These are phyloP conservation scores for Drosophila mercatorum DNA, from an alignment of 2,888 invertebrate species.

Conservation along the genomic window DNA sequence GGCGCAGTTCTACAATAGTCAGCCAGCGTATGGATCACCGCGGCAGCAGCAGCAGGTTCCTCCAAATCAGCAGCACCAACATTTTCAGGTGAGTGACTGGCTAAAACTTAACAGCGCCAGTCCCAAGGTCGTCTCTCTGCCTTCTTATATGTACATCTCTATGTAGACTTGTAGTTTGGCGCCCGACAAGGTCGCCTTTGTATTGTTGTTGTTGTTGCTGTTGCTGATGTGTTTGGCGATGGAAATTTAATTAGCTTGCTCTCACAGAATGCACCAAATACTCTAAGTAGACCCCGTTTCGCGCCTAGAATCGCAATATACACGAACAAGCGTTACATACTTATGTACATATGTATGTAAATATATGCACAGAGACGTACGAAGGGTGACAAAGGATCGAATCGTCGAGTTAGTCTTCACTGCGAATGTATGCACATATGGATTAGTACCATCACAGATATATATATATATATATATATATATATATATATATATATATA, in stretches of 20 bases:
- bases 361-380: not conserved
- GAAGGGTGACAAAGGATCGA: constrained; percentile 70
- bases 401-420: constrained; percentile 25
- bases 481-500: no score
- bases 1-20: constrained; percentile 47
- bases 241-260: constrained; percentile 44
- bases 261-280: constrained; percentile 13
- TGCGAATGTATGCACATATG: no score
- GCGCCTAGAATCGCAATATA: not conserved
- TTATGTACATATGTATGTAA: not conserved
- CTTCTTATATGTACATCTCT: constrained; percentile 10
- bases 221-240: constrained; percentile 26
- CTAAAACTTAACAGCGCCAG: constrained; percentile 37
- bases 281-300: not conserved
- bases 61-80: constrained; percentile 65
- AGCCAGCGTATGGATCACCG: constrained; percentile 60
- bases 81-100: constrained; percentile 72
- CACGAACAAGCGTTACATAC: no score
- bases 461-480: not conserved
- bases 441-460: not conserved
- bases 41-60: constrained; percentile 67
- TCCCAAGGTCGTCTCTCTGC: constrained; percentile 47
- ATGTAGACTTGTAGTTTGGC: constrained; percentile 29
- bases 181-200: constrained; percentile 67
- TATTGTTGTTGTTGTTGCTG: constrained; percentile 33